Evolutionary conservation across 2,113 vertebrate species (phyloP), one percentile per base, ranked within the genome.

Genomic region (Dromaius novaehollandiae): DNA sequence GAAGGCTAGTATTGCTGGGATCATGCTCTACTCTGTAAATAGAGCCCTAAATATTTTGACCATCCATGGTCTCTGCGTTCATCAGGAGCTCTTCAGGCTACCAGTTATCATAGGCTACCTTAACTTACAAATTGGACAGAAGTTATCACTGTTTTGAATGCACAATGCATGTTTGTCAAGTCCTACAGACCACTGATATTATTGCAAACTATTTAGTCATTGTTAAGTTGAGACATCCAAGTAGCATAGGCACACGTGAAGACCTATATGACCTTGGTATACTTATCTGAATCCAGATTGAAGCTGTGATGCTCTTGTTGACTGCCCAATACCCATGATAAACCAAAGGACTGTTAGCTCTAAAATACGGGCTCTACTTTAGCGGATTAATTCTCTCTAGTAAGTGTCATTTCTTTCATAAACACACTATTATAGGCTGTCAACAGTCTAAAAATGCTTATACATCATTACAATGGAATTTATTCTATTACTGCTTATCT

Each of bases 111-210:
- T 1, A 63, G 34, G 51, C 30, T 58, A 58, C 13, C 11, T 5
- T 6, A 70, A 17, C 19, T 85, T 60, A 36, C 19, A 75, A 76
- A 71, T 8, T 21, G 22, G 14, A 24, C 46, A 34, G 48, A 70
- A 50, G 25, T 15, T 18, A 61, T 4, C 38, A 30, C 5, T 13
- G 17, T 70, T 38, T 25, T 9, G 42, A 92, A 71, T 4, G 28
- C 34, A 50, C 64, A 66, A 4, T 1, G 1, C 5, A 8, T 2
- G 0, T 84, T 86, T 76, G 9, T 17, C 20, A 64, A n/a, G 18
- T 68, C 55, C 55, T 64, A 24, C 24, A 58, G n/a, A 84, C 11
- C 21, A 28, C 4, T 34, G 36, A 8, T 32, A 55, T 6, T 8
- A 56, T 18, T 51, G 61, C 48, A 65, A 89, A 82, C 17, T 64